Base-by-base conservation (phyloP, 1,140 invertebrate genomes). In the Ylistrum balloti region DNA sequence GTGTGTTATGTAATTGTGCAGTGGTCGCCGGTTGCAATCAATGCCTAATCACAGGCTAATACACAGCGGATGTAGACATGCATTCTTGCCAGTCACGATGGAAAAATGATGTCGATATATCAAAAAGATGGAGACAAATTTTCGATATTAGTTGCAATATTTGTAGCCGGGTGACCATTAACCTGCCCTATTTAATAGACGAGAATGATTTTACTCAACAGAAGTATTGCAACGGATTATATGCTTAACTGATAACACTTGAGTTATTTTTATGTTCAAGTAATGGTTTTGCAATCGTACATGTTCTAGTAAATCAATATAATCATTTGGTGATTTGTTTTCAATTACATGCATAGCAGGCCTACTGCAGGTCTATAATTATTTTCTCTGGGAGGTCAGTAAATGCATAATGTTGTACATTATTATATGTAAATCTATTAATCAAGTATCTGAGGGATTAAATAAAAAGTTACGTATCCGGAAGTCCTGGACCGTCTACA, bases 61-160 rank as follows among this genome's bases (percentile, higher is more conserved):
- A 74, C 56, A 74, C 56, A 28, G 56, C 56, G 56, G 56, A 74
- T 74, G 56, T 74, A 74, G 56, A 74, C 56, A 74, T 74, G 56
- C 56, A 74, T 74, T 74, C 17, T n/a, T 74, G 22, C 56, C 17
- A n/a, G 56, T 74, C 56, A 74, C 56, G 56, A 74, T 74, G 56
- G 28, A n/a, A 74, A 28, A 74, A 74, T n/a, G 11, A 74, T 7
- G 56, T 17, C 56, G 56, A 74, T 74, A 74, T 74, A 74, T 74
- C 56, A 74, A 74, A 74, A 5, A 74, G n/a, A 74, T 74, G 56
- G 56, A 28, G 56, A 74, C 56, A 74, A 74, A 74, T 74, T 74
- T 22, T 74, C 56, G 56, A 74, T 74, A 74, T 74, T 74, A 9
- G 7, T 74, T 74, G 56, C 17, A n/a, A 74, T 74, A 28, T 74